A percentile compares a stretch with the other conserved stretches of the same genome.
Conservation (phyloP, 2,797 vertebrate species). For the Tiaroga cobitis region DNA sequence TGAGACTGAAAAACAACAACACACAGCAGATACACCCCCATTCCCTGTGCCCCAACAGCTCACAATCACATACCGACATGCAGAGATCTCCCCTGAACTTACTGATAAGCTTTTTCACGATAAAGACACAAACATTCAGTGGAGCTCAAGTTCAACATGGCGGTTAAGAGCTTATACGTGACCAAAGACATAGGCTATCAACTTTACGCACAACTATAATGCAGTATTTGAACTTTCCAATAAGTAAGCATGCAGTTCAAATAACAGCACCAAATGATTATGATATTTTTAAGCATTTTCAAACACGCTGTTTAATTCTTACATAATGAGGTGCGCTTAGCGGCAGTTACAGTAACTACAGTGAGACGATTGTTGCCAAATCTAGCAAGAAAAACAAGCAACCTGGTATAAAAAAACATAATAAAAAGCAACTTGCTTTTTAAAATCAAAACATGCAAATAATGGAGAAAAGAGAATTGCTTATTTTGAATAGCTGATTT, state of each 20-base stretch:
- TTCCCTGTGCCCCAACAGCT: neutral
- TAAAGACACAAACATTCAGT: neutral
- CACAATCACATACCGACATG: neutral
- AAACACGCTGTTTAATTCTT: constrained; percentile 66
- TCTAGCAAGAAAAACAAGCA: neutral
- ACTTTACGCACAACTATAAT: neutral
- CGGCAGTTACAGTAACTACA: constrained; percentile 58
- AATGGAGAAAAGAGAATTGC: neutral
- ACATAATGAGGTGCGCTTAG: constrained; percentile 73
- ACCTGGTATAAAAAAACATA: no score
- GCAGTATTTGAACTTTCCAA: neutral
- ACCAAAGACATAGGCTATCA: neutral
- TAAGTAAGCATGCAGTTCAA: neutral
- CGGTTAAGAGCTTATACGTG: neutral
- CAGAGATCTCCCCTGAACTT: neutral
- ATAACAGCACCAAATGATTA: neutral
- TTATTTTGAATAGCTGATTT: neutral
- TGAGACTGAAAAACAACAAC: constrained; percentile 69
- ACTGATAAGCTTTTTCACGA: neutral
- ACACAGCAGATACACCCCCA: constrained; percentile 20
- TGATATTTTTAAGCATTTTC: neutral
- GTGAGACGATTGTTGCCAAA: constrained; percentile 21
- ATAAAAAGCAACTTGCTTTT: neutral
- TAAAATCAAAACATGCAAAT: neutral
- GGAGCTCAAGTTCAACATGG: constrained; percentile 37